Conservation (phyloP, 2,888 invertebrate genomes). For the Drosophila neonasuta region DNA sequence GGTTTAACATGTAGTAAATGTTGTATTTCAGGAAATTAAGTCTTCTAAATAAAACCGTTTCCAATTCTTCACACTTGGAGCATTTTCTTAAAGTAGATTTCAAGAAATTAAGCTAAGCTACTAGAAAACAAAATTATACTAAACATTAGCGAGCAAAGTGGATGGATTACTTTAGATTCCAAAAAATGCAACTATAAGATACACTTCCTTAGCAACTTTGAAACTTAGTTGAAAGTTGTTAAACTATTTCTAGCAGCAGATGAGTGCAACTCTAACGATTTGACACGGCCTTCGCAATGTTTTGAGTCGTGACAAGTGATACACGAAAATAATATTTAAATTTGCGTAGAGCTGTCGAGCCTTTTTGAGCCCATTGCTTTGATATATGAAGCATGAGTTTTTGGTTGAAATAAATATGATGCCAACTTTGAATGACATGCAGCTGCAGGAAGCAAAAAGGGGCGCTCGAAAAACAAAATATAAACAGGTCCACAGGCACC, state of each 20-base stretch:
- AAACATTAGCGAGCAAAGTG: too few species aligned
- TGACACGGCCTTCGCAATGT: background rate
- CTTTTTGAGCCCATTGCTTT: conserved; percentile 39
- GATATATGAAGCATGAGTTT: conserved; percentile 65
- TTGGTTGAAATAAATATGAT: conserved; percentile 50
- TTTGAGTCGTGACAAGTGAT: background rate
- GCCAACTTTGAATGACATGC: conserved; percentile 35
- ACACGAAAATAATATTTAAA: conserved; percentile 19
- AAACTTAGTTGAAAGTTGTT: background rate
- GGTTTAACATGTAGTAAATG: background rate
- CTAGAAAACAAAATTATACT: too few species aligned
- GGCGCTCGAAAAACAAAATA: background rate
- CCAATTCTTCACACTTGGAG: too few species aligned
- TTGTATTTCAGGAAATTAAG: background rate
- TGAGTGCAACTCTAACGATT: conserved; percentile 1
- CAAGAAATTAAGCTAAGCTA: background rate
- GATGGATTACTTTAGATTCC: too few species aligned
- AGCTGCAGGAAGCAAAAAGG: conserved; percentile 13
- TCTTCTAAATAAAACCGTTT: background rate
- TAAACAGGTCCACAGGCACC: conserved; percentile 19
- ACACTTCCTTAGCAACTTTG: too few species aligned
- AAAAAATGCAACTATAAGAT: too few species aligned
- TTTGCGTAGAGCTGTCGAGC: conserved; percentile 9
- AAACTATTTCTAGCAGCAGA: conserved; percentile 5
- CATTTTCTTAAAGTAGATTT: background rate